Evolutionary conservation across 2,888 invertebrate genomes (phyloP), one percentile per base, ranked within the genome.

Genomic region (Cyrtodaria siliqua): DNA sequence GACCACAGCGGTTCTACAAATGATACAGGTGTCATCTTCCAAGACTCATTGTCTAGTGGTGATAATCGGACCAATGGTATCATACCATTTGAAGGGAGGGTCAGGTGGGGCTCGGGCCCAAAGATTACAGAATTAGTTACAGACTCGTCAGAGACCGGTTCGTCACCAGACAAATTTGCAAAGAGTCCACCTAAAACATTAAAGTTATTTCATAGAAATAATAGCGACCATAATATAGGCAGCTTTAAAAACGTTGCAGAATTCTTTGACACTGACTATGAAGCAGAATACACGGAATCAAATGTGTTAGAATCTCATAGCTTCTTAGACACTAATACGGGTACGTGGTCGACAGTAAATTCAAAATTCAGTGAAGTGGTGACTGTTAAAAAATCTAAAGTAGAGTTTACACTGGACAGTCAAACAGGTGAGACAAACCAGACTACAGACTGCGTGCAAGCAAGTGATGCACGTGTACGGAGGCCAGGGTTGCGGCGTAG

Each of bases 401-500:
- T 61, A 23, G 40, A 61, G 27, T 69, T 69, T 47, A 55, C 55
- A 14, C 24, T 69, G 23, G 53, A 61, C 33, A 6, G 4, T 24
- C 29, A 8, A 12, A 56, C 47, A 1, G 2, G 49, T 9, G 59
- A 50, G 12, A 27, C 23, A 33, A 38, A n/a, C 16, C 12, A 24
- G n/a, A 24, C 18, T 3, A 33, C 26, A 38, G 40, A 59, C 2
- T n/a, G 26, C 9, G 2, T 40, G 18, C 63, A 57, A 14, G 27
- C 29, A 18, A 4, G 26, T 27, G 70, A 57, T 18, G 55, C 24
- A 60, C 38, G 44, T 24, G 57, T 2, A 16, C 33, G 57, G n/a
- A 20, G 20, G 8, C 55, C 33, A 20, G 47, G 44, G 3, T 75
- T 57, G 60, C 73, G 76, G 24, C 74, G 88, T 24, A 87, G 88